Evolutionary conservation across 2,113 vertebrate genomes (phyloP).

Genomic region (Buteo buteo): DNA sequence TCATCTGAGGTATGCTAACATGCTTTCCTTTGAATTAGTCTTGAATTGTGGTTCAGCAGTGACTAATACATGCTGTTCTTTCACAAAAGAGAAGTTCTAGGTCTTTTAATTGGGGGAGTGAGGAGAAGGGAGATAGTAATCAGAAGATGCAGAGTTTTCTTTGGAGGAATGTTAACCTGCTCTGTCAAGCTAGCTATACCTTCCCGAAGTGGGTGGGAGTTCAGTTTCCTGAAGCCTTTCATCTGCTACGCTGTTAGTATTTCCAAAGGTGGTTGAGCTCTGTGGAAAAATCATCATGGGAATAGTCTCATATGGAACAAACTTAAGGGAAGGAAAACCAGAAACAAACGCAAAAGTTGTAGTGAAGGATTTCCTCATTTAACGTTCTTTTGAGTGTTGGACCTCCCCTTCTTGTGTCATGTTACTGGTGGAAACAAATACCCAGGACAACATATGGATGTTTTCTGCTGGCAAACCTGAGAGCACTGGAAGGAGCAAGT

Average conservation of each 20-base stretch:
- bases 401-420: neutral
- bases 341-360: neutral
- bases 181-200: neutral
- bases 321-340: neutral
- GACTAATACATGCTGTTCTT: neutral
- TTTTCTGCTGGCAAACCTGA: neutral
- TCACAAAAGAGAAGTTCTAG: neutral
- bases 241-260: neutral
- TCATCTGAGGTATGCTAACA: neutral
- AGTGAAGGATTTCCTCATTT: neutral
- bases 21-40: neutral
- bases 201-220: neutral
- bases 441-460: neutral
- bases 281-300: neutral
- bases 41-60: neutral
- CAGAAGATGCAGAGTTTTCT: neutral
- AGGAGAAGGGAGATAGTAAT: neutral
- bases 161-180: neutral
- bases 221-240: neutral
- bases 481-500: neutral
- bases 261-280: neutral
- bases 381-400: neutral
- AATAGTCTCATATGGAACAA: neutral
- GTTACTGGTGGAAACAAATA: neutral
- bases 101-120: neutral